These are phyloP conservation scores for Criorhina ranunculi DNA, from an alignment of 2,888 invertebrate species.

Conservation along the genomic window DNA sequence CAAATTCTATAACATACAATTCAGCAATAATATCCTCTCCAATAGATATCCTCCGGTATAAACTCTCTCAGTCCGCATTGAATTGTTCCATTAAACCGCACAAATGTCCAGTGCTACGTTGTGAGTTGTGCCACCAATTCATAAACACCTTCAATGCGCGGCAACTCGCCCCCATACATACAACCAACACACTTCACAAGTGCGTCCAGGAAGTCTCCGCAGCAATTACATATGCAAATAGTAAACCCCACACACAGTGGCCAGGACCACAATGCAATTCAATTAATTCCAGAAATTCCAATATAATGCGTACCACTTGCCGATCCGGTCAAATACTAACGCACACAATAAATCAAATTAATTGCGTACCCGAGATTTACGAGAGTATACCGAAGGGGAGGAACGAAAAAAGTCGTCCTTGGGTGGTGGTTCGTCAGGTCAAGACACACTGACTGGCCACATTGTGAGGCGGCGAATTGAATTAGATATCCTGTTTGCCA, in stretches of 20 bases:
- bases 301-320: conserved; percentile 71
- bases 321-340: conserved; percentile 65
- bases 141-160: conserved; percentile 53
- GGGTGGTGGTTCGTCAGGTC: conserved; percentile 23
- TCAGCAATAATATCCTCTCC: not conserved
- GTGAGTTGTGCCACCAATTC: conserved; percentile 19
- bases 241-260: conserved; percentile 42
- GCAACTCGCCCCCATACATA: conserved; percentile 24
- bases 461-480: conserved; percentile 64
- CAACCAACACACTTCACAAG: not conserved
- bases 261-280: conserved; percentile 66
- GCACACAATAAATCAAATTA: conserved; percentile 76
- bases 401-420: conserved; percentile 11
- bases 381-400: conserved; percentile 15
- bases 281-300: conserved; percentile 74
- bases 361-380: conserved; percentile 68
- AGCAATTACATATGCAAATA: conserved; percentile 74
- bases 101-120: not conserved
- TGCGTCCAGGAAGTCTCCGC: conserved; percentile 25
- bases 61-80: conserved; percentile 12
- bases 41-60: not conserved
- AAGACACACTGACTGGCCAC: conserved; percentile 47
- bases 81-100: conserved; percentile 8
- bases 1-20: not conserved
- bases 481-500: conserved; percentile 63